These are phyloP conservation scores for Heteromormyrus szaboi DNA, from an alignment of 2,797 vertebrate genomes.

Conservation along the genomic window DNA sequence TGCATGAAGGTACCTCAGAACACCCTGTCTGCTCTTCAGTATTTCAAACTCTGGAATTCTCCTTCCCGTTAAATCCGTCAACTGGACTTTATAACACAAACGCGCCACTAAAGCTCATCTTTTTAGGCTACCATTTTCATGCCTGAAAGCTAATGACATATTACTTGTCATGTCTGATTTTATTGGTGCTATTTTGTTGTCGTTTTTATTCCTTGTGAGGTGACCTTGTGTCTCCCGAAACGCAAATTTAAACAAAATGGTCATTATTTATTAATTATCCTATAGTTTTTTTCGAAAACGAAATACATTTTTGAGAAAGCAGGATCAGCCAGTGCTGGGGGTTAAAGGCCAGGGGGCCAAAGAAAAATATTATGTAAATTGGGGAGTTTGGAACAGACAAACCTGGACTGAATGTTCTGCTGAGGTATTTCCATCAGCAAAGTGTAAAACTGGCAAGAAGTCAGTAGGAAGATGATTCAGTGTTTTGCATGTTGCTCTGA, in stretches of 20 bases:
- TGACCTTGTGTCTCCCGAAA: background rate
- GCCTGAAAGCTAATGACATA: background rate
- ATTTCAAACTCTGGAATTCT: slow-evolving; percentile 17
- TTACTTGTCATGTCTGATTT: background rate
- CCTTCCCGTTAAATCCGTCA: background rate
- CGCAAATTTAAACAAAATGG: background rate
- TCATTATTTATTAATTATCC: background rate
- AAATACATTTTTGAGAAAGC: background rate
- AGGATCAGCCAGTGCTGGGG: background rate
- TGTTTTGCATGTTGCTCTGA: background rate
- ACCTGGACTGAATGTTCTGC: background rate
- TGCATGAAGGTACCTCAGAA: slow-evolving; percentile 42
- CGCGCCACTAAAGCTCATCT: background rate
- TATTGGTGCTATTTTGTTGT: background rate
- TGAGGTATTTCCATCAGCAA: background rate
- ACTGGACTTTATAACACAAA: background rate
- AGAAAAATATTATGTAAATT: background rate
- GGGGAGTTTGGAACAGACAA: background rate
- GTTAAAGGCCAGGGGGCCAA: background rate
- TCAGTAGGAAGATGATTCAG: background rate
- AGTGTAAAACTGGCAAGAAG: background rate
- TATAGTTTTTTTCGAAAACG: background rate
- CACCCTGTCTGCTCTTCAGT: background rate
- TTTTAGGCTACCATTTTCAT: background rate
- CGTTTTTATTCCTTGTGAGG: background rate